These are phyloP conservation scores for Hydrocynus forskahlii DNA, from an alignment of 2,797 vertebrate genomes.

Conservation along the genomic window DNA sequence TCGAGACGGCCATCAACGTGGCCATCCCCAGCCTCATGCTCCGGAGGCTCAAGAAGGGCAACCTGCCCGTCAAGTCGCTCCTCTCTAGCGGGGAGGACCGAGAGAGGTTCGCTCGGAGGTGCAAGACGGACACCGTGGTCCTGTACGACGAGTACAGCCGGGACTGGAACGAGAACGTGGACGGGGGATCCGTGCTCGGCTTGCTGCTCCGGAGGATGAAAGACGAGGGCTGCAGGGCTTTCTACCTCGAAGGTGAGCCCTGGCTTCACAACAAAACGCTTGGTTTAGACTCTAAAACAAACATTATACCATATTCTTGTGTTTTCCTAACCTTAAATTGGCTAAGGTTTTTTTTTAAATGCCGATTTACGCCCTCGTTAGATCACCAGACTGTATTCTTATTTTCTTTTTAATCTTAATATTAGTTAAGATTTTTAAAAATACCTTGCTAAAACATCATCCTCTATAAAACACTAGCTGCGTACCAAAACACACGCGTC, in stretches of 20 bases:
- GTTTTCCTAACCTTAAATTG: too few species aligned
- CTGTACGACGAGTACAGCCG: constrained; percentile 92
- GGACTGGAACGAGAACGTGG: constrained; percentile 87
- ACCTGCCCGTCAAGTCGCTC: constrained; percentile 91
- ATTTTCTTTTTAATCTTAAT: too few species aligned
- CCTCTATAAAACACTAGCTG: too few species aligned
- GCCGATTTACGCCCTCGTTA: too few species aligned
- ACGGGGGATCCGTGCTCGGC: constrained; percentile 87
- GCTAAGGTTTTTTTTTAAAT: too few species aligned
- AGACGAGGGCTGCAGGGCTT: constrained; percentile 93
- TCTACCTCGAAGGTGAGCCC: constrained; percentile 88
- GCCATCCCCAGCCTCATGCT: constrained; percentile 97
- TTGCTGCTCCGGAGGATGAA: constrained; percentile 94
- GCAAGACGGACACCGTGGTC: constrained; percentile 90
- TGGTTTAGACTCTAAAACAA: too few species aligned
- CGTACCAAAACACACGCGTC: too few species aligned
- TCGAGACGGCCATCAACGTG: constrained; percentile 94
- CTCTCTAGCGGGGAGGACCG: constrained; percentile 90
- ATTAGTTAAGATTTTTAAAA: too few species aligned
- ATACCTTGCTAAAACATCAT: too few species aligned
- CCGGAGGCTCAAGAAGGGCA: constrained; percentile 92
- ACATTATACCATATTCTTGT: too few species aligned
- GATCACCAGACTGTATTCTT: too few species aligned
- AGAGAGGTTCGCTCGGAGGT: constrained; percentile 88
- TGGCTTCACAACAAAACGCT: too few species aligned